Base-by-base conservation (phyloP, 2,113 vertebrate genomes). In the Cyphomyrus discorhynchus region DNA sequence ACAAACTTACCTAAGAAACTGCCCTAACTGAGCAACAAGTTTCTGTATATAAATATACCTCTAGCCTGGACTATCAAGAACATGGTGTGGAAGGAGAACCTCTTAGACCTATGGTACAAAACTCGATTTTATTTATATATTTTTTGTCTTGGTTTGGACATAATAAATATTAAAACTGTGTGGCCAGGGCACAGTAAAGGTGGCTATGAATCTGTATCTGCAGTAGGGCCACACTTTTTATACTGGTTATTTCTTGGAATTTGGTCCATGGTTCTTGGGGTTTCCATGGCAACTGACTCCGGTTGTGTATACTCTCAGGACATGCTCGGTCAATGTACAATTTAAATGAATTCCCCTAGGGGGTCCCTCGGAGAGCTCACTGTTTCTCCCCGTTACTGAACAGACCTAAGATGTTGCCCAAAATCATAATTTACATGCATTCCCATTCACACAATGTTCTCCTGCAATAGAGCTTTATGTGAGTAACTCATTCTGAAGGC, bases 331-430 rank as follows among this genome's bases (percentile, higher is more conserved):
- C 88, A 89, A 89, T 87, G 88, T 91, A 47, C 82, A 89, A 91
- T 89, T 89, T 90, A 90, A 86, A 89, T 89, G 82, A 90, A 90
- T 91, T 89, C 90, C 88, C 62, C 35, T 58, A 87, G 90, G 90
- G 74, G 88, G 80, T 88, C 82, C 83, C 80, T 86, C 35, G 27
- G 84, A 91, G 86, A 88, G 86, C 52, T 39, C 87, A 62, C 35
- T 21, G 52, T 45, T 50, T 45, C 56, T 42, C 39, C 56, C 87
- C 35, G 35, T 46, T 66, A 62, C 52, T 88, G 56, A 88, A 46
- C 86, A 88, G 27, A 19, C 21, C 52, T 62, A 42, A 88, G n/a
- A 87, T 31, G 47, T 47, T 53, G 27, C 85, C 86, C 31, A 45
- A 88, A 88, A 62, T 88, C 7, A 88, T 42, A 58, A 88, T 88